Evolutionary conservation across 2,113 vertebrate species (phyloP).

Genomic region (Aspiorhynchus laticeps): DNA sequence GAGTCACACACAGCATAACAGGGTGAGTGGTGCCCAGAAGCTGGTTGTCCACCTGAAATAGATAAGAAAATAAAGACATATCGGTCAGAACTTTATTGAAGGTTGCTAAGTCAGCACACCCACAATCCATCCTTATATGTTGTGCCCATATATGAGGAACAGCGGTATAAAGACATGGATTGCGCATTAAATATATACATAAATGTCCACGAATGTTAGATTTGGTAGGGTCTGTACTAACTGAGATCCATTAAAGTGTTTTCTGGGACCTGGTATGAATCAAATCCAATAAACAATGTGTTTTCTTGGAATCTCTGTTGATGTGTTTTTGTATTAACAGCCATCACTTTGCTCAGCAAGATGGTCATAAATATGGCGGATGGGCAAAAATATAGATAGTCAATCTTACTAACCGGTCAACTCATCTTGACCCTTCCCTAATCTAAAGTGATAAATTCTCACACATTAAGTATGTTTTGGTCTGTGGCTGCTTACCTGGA

Average conservation of each 20-base stretch:
- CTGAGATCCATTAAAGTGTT: background rate
- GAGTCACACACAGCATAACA: conserved; percentile 89
- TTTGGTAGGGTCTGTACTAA: background rate
- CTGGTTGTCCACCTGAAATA: conserved; percentile 92
- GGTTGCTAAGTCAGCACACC: background rate
- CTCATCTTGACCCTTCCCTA: background rate
- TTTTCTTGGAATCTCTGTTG: background rate
- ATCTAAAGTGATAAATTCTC: background rate
- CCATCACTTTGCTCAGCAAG: background rate
- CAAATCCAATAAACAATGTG: background rate
- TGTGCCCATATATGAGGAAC: background rate
- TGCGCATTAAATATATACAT: background rate
- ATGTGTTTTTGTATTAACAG: background rate
- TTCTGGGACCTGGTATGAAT: background rate
- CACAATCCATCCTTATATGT: background rate
- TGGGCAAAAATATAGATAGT: background rate
- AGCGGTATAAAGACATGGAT: background rate
- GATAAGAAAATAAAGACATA: background rate
- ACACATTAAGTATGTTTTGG: background rate
- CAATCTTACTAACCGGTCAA: background rate
- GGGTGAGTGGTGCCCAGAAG: conserved; percentile 90
- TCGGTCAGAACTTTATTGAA: background rate
- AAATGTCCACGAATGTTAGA: background rate
- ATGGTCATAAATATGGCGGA: background rate
- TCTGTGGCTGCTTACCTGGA: conserved; percentile 81